Conservation (phyloP, 2,113 vertebrate genomes). For the Nyctibius bracteatus region DNA sequence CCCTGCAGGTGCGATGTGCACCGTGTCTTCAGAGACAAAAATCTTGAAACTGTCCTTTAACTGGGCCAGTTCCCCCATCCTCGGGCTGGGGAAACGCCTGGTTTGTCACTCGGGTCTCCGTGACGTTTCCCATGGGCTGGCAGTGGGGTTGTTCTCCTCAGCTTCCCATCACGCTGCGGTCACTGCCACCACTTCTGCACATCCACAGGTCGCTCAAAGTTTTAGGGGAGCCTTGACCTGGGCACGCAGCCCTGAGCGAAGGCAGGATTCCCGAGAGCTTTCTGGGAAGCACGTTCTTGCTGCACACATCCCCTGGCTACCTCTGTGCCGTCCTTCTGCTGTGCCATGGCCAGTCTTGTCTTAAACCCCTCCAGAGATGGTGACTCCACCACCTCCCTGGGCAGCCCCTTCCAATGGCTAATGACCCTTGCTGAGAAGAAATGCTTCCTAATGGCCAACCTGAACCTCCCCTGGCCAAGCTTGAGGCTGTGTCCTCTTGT, state of each 20-base stretch:
- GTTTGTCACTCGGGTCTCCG: fast-evolving
- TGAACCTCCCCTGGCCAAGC: too few relatives aligned
- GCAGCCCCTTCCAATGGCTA: too few relatives aligned
- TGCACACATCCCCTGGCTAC: slow-evolving; percentile 26
- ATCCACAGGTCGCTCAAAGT: background rate
- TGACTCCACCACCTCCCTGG: too few relatives aligned
- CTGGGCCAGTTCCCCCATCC: background rate
- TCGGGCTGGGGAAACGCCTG: too few relatives aligned
- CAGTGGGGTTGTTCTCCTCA: background rate
- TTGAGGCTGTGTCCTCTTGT: too few relatives aligned
- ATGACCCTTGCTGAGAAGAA: too few relatives aligned
- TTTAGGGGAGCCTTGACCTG: background rate
- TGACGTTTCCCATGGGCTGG: fast-evolving
- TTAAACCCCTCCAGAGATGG: too few relatives aligned
- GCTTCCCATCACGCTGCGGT: fast-evolving
- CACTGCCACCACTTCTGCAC: background rate
- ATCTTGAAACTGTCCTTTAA: background rate
- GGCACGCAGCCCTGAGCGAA: background rate
- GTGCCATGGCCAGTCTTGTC: too few relatives aligned
- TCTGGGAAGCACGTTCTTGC: background rate
- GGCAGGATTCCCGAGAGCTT: background rate
- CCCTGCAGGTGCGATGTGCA: background rate
- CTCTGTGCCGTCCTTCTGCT: slow-evolving; percentile 41
- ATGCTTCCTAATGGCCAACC: too few relatives aligned
- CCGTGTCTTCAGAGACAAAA: too few relatives aligned